Conservation (phyloP, 2,888 invertebrate species). For the Drosophila parthenogenetica region DNA sequence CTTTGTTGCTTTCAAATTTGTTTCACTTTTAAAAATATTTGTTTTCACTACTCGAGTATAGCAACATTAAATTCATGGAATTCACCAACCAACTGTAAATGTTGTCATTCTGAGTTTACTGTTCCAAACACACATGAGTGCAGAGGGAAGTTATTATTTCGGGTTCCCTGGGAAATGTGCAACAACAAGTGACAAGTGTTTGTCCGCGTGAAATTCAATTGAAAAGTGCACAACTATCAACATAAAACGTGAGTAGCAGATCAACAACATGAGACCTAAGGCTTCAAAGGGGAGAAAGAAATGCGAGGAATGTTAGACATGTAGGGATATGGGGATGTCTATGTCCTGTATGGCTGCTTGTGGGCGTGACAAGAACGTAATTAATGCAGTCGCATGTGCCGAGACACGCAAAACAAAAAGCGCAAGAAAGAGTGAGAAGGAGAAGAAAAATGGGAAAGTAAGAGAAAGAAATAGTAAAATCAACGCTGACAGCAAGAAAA, state of each 20-base stretch:
- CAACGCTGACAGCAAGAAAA: constrained; percentile 10
- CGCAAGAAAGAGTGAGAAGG: neutral
- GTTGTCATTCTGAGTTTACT: constrained; percentile 1
- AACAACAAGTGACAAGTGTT: constrained; percentile 27
- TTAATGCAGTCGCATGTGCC: constrained; percentile 65
- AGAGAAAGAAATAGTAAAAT: constrained; percentile 1
- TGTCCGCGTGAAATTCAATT: constrained; percentile 32
- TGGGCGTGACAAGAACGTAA: constrained; percentile 40
- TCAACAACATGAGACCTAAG: constrained; percentile 25
- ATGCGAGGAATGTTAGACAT: neutral
- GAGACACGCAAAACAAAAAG: neutral
- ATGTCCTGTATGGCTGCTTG: constrained; percentile 7
- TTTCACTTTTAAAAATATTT: neutral
- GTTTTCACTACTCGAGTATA: neutral
- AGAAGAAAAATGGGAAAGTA: neutral
- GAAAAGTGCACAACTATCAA: constrained; percentile 29
- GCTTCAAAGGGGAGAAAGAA: neutral
- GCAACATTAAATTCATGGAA: neutral
- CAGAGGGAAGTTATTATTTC: constrained; percentile 23
- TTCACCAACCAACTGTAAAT: constrained; percentile 13
- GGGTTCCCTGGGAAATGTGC: constrained; percentile 2
- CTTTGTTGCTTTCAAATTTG: neutral
- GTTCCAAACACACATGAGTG: neutral
- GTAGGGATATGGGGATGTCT: neutral
- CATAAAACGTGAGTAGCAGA: constrained; percentile 43